Evolutionary conservation across 64 coral and sea anemone genomes (phyloP).

Genomic region (Montipora foliosa): DNA sequence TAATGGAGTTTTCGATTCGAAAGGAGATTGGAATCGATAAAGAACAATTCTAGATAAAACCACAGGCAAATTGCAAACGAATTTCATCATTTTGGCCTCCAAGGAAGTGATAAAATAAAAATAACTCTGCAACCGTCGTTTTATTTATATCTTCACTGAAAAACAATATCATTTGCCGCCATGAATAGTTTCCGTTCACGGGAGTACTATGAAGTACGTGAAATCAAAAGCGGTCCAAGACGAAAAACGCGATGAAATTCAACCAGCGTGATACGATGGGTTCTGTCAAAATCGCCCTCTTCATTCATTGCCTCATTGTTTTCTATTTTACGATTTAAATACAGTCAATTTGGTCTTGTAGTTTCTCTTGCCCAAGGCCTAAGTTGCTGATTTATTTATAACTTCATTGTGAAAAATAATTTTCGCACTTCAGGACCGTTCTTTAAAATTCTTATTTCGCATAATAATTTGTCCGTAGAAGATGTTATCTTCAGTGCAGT

Average conservation of each 20-base stretch:
- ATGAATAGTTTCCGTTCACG: neutral
- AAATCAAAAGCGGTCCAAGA: neutral
- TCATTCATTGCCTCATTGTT: slow-evolving; percentile 1
- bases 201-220: neutral
- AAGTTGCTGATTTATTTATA: neutral
- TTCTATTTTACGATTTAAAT: neutral
- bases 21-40: no score
- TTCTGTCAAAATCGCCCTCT: neutral
- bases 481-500: slow-evolving; percentile 34
- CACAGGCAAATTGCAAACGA: neutral
- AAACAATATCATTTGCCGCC: neutral
- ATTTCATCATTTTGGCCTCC: neutral
- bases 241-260: neutral
- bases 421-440: no score
- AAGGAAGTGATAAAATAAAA: neutral
- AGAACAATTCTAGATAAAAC: neutral
- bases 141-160: neutral
- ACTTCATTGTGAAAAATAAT: neutral
- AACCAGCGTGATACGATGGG: neutral
- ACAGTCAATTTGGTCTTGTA: neutral
- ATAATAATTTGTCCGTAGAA: slow-evolving; percentile 22
- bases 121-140: neutral
- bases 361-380: neutral
- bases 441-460: neutral
- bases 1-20: neutral